phyloP scores from a whole-genome alignment of 2,113 vertebrate species.

The Columbina picui region DNA sequence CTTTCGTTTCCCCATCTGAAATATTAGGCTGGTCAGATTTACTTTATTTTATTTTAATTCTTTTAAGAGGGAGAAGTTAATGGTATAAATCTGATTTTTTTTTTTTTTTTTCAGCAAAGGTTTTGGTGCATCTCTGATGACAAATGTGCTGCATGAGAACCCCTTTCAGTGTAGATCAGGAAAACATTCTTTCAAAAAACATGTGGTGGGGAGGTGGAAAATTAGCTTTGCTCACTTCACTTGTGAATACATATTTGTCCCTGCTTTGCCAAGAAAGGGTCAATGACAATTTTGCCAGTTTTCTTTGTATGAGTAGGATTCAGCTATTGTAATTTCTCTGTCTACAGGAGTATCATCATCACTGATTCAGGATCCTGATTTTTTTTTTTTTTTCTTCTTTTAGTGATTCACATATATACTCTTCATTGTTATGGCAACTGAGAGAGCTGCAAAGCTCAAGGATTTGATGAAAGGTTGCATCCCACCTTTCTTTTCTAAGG shows the following conservation, averaged over 20 bases:
- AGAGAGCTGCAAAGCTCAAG: constrained; percentile 44
- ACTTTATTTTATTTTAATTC: neutral
- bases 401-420: constrained; percentile 51
- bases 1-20: neutral
- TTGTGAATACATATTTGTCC: constrained; percentile 4
- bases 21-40: neutral
- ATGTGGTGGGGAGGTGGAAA: neutral
- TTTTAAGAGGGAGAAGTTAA: neutral
- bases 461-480: constrained; percentile 34
- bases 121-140: neutral
- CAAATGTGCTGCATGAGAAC: neutral
- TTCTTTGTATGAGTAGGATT: neutral
- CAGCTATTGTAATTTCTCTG: neutral
- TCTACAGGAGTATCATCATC: constrained; percentile 27
- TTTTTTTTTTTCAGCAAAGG: neutral
- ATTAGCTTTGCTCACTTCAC: constrained; percentile 1
- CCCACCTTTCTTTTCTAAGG: constrained; percentile 26
- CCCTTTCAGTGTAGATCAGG: neutral
- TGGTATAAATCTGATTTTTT: no score
- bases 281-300: constrained; percentile 3
- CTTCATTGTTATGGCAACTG: constrained; percentile 66
- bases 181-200: neutral
- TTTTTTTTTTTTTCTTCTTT: neutral
- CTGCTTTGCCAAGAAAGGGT: neutral
- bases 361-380: constrained; percentile 32